A percentile compares a stretch with the other conserved stretches of the same genome.
phyloP scores from a whole-genome alignment of 1,140 invertebrate species.

The Latrodectus geometricus region DNA sequence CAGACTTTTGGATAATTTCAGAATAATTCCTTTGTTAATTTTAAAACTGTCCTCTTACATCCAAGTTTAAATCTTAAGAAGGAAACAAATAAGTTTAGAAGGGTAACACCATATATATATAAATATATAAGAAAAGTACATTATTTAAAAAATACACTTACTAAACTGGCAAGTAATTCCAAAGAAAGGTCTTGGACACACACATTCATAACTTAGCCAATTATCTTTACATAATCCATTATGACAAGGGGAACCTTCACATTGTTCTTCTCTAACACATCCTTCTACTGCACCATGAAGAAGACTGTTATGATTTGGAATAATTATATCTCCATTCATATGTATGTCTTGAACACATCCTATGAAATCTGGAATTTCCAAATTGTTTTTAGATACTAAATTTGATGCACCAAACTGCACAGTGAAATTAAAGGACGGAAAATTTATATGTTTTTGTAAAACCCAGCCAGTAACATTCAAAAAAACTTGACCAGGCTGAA shows the following conservation, averaged over 20 bases:
- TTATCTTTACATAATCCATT: constrained; percentile 82
- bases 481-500: constrained; percentile 80
- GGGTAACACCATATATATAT: background rate
- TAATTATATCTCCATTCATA: constrained; percentile 84
- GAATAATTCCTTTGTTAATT: too few species aligned
- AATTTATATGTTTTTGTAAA: constrained; percentile 14
- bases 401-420: constrained; percentile 30
- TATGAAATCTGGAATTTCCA: constrained; percentile 76
- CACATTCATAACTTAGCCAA: constrained; percentile 63
- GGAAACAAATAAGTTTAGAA: background rate
- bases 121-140: too few species aligned
- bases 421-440: constrained; percentile 29
- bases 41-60: too few species aligned
- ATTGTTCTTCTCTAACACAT: constrained; percentile 79
- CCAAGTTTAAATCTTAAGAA: too few species aligned
- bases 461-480: constrained; percentile 50
- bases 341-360: constrained; percentile 92
- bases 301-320: constrained; percentile 67
- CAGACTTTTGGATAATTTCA: too few species aligned
- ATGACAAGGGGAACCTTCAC: constrained; percentile 75
- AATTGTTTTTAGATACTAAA: background rate
- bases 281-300: constrained; percentile 74
- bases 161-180: constrained; percentile 89
- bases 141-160: constrained; percentile 68
- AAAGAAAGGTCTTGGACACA: constrained; percentile 60